Evolutionary conservation across 2,797 vertebrate species (phyloP), one percentile per base, ranked within the genome.

Genomic region (Sebastolobus altivelis): DNA sequence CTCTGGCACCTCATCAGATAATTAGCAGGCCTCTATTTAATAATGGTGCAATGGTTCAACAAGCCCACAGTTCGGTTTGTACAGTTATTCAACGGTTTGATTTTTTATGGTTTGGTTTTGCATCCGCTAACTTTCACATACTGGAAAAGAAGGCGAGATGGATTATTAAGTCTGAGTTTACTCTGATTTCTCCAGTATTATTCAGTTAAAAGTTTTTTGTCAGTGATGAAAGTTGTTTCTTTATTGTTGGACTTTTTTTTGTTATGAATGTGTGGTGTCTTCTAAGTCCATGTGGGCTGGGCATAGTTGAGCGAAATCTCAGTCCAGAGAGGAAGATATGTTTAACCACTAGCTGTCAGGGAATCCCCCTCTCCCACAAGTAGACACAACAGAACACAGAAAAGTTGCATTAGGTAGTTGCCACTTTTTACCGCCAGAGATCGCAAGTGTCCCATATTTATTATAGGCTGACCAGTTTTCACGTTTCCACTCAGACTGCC

Each of bases 351-450:
- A 35, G 4, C 29, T 71, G 20, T 6, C 56, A 63, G 70, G 77
- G 31, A 75, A 73, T 43, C 20, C 69, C 62, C 66, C 6, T 18
- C 31, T 11, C 10, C 27, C 4, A 25, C 20, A 55, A 9, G n/a
- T 2, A 54, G 2, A 4, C 6, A 2, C 43, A 8, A 8, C 37
- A 62, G 8, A 56, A 18, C 14, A 7, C 43, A 37, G 8, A 2
- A 9, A 2, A 65, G 18, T 14, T 33, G 10, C 5, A 65, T 18
- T 22, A 25, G 10, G 83, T 79, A 72, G 1, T 77, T 72, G 6
- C 31, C 11, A 1, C 49, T 54, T 54, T 14, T 3, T 1, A 14
- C 87, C 93, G 22, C 79, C 78, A 94, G 94, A 84, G 71, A 86
- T 0, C 88, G 58, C 74, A 70, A 46, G 38, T 60, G 69, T 63